A percentile compares a stretch with the other conserved stretches of the same genome.
phyloP scores from a whole-genome alignment of 1,140 invertebrate genomes.

The Glossosoma conforme region DNA sequence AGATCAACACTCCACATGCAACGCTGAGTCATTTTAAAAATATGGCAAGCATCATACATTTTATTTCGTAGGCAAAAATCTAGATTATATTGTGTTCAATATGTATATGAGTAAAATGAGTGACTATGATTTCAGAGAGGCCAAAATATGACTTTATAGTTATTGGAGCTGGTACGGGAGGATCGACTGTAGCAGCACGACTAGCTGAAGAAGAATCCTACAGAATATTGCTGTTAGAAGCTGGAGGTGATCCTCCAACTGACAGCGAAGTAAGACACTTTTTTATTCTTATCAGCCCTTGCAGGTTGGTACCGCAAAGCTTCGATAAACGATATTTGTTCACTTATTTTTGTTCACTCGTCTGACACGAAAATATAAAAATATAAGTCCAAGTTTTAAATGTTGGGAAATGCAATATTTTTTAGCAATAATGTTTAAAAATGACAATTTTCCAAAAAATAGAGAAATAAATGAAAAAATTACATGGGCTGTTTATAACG shows the following conservation, averaged over 20 bases:
- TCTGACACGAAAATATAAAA: too few relatives aligned
- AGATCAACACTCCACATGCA: too few relatives aligned
- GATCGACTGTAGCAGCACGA: slow-evolving; percentile 55
- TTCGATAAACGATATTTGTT: too few relatives aligned
- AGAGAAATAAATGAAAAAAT: neutral
- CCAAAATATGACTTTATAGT: slow-evolving; percentile 37
- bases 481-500: slow-evolving; percentile 33
- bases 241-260: slow-evolving; percentile 34
- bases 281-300: neutral
- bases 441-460: neutral
- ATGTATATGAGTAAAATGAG: too few relatives aligned
- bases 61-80: too few relatives aligned
- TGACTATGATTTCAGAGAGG: too few relatives aligned
- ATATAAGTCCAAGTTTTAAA: neutral
- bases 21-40: too few relatives aligned
- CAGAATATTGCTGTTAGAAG: slow-evolving; percentile 42
- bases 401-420: neutral
- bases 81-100: too few relatives aligned
- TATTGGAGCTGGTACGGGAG: slow-evolving; percentile 23
- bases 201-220: slow-evolving; percentile 36
- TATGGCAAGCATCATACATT: too few relatives aligned
- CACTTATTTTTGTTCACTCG: too few relatives aligned
- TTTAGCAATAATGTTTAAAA: neutral
- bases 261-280: slow-evolving; percentile 28
- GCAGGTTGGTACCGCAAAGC: too few relatives aligned